A percentile compares a stretch with the other conserved stretches of the same genome.
phyloP scores from a whole-genome alignment of 35 echinoderm and acorn worm genomes.

The Acanthaster planci region DNA sequence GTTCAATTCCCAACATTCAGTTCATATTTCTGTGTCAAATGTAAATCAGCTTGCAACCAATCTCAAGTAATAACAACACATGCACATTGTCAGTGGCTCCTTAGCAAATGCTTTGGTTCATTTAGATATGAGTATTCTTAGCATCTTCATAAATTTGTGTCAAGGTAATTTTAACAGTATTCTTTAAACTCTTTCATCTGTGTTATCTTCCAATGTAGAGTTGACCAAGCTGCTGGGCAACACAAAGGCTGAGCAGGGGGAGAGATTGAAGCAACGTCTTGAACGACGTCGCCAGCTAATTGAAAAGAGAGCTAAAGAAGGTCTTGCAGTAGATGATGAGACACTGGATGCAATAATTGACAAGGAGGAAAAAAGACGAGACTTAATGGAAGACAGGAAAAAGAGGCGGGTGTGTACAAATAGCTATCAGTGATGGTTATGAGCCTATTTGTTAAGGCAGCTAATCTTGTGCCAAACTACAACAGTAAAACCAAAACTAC shows the following conservation, averaged over 20 bases:
- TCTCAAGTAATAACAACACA: no score
- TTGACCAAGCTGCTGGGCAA: constrained; percentile 67
- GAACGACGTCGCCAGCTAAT: constrained; percentile 68
- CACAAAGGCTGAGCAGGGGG: constrained; percentile 69
- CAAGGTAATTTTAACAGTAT: not conserved
- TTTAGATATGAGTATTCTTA: no score
- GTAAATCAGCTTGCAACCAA: no score
- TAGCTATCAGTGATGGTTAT: no score
- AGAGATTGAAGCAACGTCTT: constrained; percentile 65
- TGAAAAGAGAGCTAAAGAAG: constrained; percentile 68
- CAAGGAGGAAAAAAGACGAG: constrained; percentile 64
- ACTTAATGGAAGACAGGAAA: constrained; percentile 54
- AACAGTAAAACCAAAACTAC: no score
- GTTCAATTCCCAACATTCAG: no score
- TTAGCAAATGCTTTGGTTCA: no score
- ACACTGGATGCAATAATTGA: constrained; percentile 69
- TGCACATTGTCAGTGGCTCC: no score
- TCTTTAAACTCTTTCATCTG: not conserved
- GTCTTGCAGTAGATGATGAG: constrained; percentile 63
- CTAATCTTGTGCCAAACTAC: no score
- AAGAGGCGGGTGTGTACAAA: constrained; percentile 30
- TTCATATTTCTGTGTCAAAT: no score
- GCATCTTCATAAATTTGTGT: no score
- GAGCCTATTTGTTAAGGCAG: no score
- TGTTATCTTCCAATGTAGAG: constrained; percentile 35